phyloP scores from a whole-genome alignment of 2,113 vertebrate species.

The Chamaetylas fuelleborni region DNA sequence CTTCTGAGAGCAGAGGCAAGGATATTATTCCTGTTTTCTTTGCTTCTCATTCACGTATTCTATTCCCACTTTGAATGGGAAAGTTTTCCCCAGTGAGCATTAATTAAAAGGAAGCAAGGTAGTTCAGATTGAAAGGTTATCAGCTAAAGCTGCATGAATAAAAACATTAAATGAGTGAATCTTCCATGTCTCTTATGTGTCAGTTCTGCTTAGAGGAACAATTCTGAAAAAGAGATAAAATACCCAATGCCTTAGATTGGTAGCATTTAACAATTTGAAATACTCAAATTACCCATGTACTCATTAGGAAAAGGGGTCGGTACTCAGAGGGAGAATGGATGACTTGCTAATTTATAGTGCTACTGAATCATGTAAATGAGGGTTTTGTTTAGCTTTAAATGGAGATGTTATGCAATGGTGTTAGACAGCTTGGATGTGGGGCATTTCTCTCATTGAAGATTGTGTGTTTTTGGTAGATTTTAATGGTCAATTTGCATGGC shows the following conservation, averaged over 20 bases:
- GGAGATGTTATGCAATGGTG: neutral
- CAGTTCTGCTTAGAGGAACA: neutral
- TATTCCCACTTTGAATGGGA: neutral
- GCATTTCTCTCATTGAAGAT: neutral
- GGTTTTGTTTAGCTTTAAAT: neutral
- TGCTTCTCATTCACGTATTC: neutral
- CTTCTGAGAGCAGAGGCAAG: neutral
- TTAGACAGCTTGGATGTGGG: neutral
- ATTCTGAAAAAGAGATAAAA: neutral
- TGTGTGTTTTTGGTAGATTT: neutral
- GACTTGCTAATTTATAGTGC: neutral
- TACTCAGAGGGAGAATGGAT: neutral
- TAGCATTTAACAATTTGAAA: neutral
- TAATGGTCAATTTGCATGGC: neutral
- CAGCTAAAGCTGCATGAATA: neutral
- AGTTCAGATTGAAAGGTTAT: neutral
- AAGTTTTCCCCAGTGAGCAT: neutral
- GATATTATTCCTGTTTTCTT: neutral
- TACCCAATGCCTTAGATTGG: neutral
- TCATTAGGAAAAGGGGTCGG: neutral
- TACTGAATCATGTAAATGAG: neutral
- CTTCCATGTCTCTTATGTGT: neutral
- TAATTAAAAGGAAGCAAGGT: conserved; percentile 3
- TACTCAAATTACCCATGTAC: neutral
- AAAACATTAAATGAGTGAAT: neutral